Evolutionary conservation across 2,888 invertebrate genomes (phyloP), one percentile per base, ranked within the genome.

Genomic region (Protula sp.): DNA sequence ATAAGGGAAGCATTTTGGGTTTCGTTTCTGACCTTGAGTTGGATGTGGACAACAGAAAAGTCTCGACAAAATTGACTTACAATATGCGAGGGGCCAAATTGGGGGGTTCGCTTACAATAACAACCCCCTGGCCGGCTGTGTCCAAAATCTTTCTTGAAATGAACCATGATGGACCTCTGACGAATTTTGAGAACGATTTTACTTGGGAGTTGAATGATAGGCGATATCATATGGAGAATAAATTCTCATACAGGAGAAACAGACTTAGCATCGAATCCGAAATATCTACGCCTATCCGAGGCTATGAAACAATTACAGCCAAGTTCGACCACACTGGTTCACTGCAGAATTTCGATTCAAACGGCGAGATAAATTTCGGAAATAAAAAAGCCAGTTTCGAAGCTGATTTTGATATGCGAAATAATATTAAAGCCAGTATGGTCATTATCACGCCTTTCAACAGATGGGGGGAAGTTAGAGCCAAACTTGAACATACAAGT

Each of bases 121-220:
- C 28, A 2, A 62, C 55, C 22, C 62, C 62, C 52, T 58, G 31
- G 53, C 29, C 5, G 47, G 47, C 4, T 47, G 19, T 47, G 24
- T 38, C 51, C 45, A 50, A 5, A n/a, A 3, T 58, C 26, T 4
- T 47, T 14, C 47, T 59, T 24, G 30, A 30, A 30, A 51, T 53
- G 27, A 60, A 61, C 26, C 63, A 63, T 57, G 47, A 61, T 24
- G 64, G 64, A 19, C 45, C 58, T 24, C 9, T 48, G 30, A 61
- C 22, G 14, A 58, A 58, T 47, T 65, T 65, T 58, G 50, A 57
- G 26, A 61, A 57, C 38, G 57, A 56, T 29, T 26, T 28, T 24
- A 45, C 48, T 27, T 19, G 55, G 3, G 27, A 45, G 30, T 27
- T 57, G 29, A 53, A 53, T 26, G 30, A n/a, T 38, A n/a, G n/a